phyloP scores from a whole-genome alignment of 2,113 vertebrate species.

The Chamaea fasciata region DNA sequence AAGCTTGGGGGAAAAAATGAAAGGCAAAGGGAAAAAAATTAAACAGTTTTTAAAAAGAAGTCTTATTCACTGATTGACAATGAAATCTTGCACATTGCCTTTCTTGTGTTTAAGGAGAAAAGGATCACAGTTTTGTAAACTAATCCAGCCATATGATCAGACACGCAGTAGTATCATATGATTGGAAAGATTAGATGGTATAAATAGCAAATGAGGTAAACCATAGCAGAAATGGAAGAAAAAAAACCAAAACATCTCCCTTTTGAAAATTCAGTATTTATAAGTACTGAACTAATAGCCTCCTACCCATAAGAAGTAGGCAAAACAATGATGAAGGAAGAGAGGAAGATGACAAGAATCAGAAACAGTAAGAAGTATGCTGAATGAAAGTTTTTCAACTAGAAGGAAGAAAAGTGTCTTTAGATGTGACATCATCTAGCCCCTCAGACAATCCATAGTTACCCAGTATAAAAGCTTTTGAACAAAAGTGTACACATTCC shows the following conservation, averaged over 20 bases:
- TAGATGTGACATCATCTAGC: background rate
- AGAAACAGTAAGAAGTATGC: background rate
- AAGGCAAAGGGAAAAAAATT: background rate
- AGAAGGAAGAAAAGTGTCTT: background rate
- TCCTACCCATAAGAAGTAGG: background rate
- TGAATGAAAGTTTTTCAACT: background rate
- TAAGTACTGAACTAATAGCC: background rate
- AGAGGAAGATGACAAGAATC: background rate
- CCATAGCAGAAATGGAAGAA: background rate
- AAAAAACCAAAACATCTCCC: background rate
- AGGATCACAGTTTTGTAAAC: background rate
- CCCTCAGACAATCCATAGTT: background rate
- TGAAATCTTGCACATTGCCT: background rate
- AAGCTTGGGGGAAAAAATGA: background rate
- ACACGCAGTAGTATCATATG: background rate
- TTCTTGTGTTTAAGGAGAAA: background rate
- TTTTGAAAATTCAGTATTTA: background rate
- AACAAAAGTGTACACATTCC: background rate
- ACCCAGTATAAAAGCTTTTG: background rate
- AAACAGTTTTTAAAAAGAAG: background rate
- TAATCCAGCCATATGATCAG: background rate
- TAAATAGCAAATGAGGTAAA: background rate
- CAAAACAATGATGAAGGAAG: background rate
- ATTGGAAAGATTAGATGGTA: background rate
- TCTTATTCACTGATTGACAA: background rate